A percentile compares a stretch with the other conserved stretches of the same genome.
These are phyloP conservation scores for Nemopilema nomurai DNA, from an alignment of 30 jellyfish, hydroid and myxozoan genomes.

Conservation along the genomic window DNA sequence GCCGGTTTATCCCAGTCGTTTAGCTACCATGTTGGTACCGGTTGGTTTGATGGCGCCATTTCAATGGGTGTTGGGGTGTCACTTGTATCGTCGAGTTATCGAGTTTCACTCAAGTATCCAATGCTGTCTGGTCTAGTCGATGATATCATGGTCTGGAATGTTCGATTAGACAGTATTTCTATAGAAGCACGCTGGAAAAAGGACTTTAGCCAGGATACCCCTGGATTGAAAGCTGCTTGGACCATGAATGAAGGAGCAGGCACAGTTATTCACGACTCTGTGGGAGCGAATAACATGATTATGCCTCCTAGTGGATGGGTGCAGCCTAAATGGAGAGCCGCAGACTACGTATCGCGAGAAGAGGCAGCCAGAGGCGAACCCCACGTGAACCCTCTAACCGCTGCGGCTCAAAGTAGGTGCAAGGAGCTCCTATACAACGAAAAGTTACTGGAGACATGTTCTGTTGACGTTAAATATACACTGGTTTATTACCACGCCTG, in stretches of 20 bases:
- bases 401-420: conserved; percentile 30
- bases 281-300: conserved; percentile 23
- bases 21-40: conserved; percentile 30
- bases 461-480: conserved; percentile 1
- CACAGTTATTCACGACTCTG: conserved; percentile 22
- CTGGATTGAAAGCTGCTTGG: conserved; percentile 50
- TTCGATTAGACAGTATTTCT: conserved; percentile 45
- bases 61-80: conserved; percentile 60
- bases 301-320: conserved; percentile 68
- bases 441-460: conserved; percentile 2
- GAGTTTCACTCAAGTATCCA: conserved; percentile 19
- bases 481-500: conserved; percentile 46
- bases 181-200: conserved; percentile 42
- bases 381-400: background rate
- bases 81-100: conserved; percentile 8
- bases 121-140: conserved; percentile 50
- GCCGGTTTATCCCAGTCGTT: conserved; percentile 19
- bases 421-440: conserved; percentile 28
- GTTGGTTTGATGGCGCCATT: conserved; percentile 45
- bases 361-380: background rate
- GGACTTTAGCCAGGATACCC: conserved; percentile 1
- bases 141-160: conserved; percentile 43
- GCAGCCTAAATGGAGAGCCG: conserved; percentile 44
- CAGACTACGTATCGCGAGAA: conserved; percentile 10
- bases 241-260: conserved; percentile 71